A percentile compares a stretch with the other conserved stretches of the same genome.
Evolutionary conservation across 1,140 invertebrate species (phyloP).

Genomic region (Capitella teleta): DNA sequence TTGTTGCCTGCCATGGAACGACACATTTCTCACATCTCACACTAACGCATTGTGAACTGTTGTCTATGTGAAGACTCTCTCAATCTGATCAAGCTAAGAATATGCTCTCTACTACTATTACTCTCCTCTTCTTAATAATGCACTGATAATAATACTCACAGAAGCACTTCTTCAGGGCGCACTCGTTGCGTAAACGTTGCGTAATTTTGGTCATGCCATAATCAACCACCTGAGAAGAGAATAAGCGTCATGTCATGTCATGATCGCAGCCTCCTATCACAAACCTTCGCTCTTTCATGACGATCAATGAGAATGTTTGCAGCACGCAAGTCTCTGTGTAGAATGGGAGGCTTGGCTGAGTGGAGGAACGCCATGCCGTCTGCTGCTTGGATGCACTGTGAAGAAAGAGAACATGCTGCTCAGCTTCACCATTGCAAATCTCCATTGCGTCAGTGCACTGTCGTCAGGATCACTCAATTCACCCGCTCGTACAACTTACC

Average conservation of each 20-base stretch:
- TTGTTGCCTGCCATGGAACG: constrained; percentile 22
- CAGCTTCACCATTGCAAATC: not conserved
- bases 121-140: no score
- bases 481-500: not conserved
- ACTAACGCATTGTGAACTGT: no score
- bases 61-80: no score
- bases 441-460: not conserved
- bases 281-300: constrained; percentile 28
- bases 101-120: no score
- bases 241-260: no score
- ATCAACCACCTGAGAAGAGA: constrained; percentile 7
- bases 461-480: no score
- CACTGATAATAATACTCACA: constrained; percentile 35
- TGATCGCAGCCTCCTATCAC: not conserved
- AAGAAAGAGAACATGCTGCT: not conserved
- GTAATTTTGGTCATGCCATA: constrained; percentile 10
- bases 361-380: constrained; percentile 91
- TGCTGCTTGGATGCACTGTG: constrained; percentile 30
- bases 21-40: no score
- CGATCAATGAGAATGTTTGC: constrained; percentile 91
- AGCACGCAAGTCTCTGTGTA: constrained; percentile 76
- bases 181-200: constrained; percentile 9
- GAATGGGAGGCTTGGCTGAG: constrained; percentile 88
- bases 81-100: no score
- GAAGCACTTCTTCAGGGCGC: constrained; percentile 25